These are phyloP conservation scores for Drosophila tanythrix DNA, from an alignment of 2,888 invertebrate genomes.

Conservation along the genomic window DNA sequence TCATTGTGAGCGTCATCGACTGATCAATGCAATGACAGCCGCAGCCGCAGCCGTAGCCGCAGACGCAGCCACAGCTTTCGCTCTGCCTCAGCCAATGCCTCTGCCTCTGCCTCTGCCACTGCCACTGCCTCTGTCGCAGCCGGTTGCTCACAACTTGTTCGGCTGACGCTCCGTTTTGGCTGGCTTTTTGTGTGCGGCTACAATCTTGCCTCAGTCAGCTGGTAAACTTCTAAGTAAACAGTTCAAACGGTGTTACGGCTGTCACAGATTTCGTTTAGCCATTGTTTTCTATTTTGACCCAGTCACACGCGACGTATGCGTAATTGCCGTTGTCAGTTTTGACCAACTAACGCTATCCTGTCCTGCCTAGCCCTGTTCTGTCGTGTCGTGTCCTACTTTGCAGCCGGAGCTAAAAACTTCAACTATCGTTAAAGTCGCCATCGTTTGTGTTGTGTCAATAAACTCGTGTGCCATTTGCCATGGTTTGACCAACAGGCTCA, in stretches of 20 bases:
- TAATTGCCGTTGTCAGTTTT: slow-evolving; percentile 63
- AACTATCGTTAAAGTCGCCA: slow-evolving; percentile 41
- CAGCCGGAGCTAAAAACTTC: slow-evolving; percentile 52
- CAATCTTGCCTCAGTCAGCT: slow-evolving; percentile 73
- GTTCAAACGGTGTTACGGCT: slow-evolving; percentile 45
- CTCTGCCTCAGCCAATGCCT: slow-evolving; percentile 10
- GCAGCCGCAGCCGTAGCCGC: not conserved
- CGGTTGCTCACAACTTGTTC: slow-evolving; percentile 63
- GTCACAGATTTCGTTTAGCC: slow-evolving; percentile 26
- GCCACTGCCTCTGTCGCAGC: slow-evolving; percentile 30
- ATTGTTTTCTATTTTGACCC: slow-evolving; percentile 16
- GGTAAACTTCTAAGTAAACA: slow-evolving; percentile 80
- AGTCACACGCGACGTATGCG: slow-evolving; percentile 71
- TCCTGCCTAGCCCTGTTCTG: slow-evolving; percentile 7
- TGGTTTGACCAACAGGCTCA: slow-evolving; percentile 21
- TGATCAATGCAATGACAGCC: slow-evolving; percentile 59
- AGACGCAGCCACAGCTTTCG: not conserved
- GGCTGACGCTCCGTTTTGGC: slow-evolving; percentile 25
- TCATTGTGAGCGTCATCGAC: slow-evolving; percentile 41
- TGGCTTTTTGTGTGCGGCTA: slow-evolving; percentile 41
- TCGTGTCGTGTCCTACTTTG: slow-evolving; percentile 38
- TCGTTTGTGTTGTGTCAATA: slow-evolving; percentile 64
- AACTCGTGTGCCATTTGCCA: slow-evolving; percentile 61
- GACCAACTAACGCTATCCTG: slow-evolving; percentile 40
- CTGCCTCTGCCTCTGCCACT: slow-evolving; percentile 9